Base-by-base conservation (phyloP, 1,140 invertebrate species). In the Trissolcus basalis region DNA sequence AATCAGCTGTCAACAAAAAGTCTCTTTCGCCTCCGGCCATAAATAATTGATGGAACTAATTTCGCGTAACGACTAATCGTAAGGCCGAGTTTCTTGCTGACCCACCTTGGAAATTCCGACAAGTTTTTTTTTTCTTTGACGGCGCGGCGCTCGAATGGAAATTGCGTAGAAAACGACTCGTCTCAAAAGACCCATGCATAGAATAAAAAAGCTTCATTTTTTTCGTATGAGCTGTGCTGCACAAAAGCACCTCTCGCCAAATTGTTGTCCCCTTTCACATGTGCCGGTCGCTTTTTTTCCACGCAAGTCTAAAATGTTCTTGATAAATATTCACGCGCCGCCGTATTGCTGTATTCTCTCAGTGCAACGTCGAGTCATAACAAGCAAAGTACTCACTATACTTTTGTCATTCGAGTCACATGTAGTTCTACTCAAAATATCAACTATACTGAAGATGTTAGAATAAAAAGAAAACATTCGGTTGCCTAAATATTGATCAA, bases 221-320 rank as follows among this genome's bases (percentile, higher is more conserved):
- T 60, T 48, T 51, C n/a, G 11, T 14, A 47, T 32, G 49, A 70
- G 55, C 32, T 16, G 16, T 14, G 35, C 6, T 43, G 45, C 32
- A 60, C 15, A 58, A 43, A 58, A 64, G 6, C 19, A 50, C n/a
- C 54, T 67, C 44, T 73, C 35, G 50, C 33, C 48, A 33, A 70
- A 77, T 63, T 68, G 60, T 64, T 76, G 65, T 49, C 49, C 53
- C 51, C 36, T 76, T 69, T 69, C 51, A 59, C 12, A 14, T 56
- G 7, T 48, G 39, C 48, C 14, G 27, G 27, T 60, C 39, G 43
- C 56, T 49, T 60, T 64, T 65, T 55, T 35, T 35, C 36, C 14
- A 35, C 39, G 13, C 35, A 14, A 64, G 47, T 41, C 45, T 41
- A 59, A 64, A 72, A 72, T 65, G 54, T 59, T 58, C 54, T 53